Conservation (phyloP, 2,888 invertebrate genomes). For the Coecobrya sp. region DNA sequence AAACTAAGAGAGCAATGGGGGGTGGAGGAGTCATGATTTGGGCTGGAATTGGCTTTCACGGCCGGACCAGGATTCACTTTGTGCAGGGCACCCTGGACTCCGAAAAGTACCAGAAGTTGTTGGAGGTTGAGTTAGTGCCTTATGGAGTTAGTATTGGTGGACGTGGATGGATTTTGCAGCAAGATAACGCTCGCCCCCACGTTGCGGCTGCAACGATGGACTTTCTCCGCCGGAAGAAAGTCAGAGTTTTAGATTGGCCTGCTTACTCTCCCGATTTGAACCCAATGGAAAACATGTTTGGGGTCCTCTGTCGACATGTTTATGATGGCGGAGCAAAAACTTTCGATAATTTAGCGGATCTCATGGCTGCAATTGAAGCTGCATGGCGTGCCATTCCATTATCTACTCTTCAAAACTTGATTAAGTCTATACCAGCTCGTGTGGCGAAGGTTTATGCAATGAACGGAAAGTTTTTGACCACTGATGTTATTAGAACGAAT, state of each 20-base stretch:
- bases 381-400: too few relatives aligned
- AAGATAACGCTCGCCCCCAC: constrained; percentile 28
- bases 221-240: not conserved
- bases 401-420: too few relatives aligned
- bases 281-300: constrained; percentile 46
- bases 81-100: not conserved
- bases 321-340: too few relatives aligned
- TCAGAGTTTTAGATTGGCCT: constrained; percentile 39
- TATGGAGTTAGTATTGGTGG: not conserved
- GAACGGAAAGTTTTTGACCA: too few relatives aligned
- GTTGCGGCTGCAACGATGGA: not conserved
- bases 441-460: too few relatives aligned
- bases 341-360: too few relatives aligned
- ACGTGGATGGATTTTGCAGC: constrained; percentile 23
- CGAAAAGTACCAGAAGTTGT: not conserved
- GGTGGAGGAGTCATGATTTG: not conserved
- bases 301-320: too few relatives aligned
- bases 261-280: constrained; percentile 16
- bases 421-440: too few relatives aligned
- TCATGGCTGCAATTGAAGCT: too few relatives aligned
- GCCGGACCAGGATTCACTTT: not conserved
- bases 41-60: not conserved
- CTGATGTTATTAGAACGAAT: too few relatives aligned
- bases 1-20: not conserved
- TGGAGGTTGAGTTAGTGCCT: not conserved